Evolutionary conservation across 1,140 invertebrate genomes (phyloP).

Genomic region (Drosophila prosaltans): DNA sequence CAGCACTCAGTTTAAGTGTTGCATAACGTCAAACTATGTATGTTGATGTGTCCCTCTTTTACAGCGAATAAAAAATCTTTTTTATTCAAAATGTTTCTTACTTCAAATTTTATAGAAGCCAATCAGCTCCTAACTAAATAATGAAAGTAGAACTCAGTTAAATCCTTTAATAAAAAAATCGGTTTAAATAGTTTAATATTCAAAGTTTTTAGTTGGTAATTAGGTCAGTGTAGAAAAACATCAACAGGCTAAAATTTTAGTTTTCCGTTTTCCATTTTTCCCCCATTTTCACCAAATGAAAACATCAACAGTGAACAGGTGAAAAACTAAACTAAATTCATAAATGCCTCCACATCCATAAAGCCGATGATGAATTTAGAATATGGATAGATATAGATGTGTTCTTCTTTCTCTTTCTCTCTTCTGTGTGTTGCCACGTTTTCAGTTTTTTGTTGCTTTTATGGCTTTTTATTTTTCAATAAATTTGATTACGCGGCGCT

Average conservation of each 20-base stretch:
- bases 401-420: neutral
- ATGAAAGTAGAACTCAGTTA: too few relatives aligned
- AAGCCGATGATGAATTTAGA: slow-evolving; percentile 7
- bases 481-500: slow-evolving; percentile 81
- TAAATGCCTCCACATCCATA: neutral
- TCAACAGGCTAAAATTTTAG: neutral
- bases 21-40: too few relatives aligned
- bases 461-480: slow-evolving; percentile 77
- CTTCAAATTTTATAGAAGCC: too few relatives aligned
- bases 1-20: too few relatives aligned
- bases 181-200: too few relatives aligned
- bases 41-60: too few relatives aligned
- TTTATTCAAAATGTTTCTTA: too few relatives aligned
- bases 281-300: neutral
- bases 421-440: slow-evolving; percentile 38
- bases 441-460: slow-evolving; percentile 48
- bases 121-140: too few relatives aligned
- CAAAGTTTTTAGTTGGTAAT: neutral
- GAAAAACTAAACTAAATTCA: neutral
- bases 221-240: neutral
- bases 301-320: neutral
- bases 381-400: slow-evolving; percentile 18
- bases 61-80: too few relatives aligned
- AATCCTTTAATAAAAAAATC: too few relatives aligned
- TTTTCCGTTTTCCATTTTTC: neutral